These are phyloP conservation scores for Lates japonicus DNA, from an alignment of 2,797 vertebrate species.

Conservation along the genomic window DNA sequence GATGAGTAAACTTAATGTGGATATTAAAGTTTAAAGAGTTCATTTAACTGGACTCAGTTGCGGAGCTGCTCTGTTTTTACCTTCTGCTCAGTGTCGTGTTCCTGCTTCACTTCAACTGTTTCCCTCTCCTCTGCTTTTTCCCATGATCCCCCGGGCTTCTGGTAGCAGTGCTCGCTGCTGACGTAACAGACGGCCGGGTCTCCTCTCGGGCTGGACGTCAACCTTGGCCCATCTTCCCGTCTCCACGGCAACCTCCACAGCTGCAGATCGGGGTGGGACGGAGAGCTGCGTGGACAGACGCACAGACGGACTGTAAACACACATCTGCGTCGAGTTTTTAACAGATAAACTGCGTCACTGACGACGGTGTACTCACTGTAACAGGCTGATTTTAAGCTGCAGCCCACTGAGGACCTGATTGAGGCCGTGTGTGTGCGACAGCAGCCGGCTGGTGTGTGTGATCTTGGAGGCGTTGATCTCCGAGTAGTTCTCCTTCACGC, in stretches of 20 bases:
- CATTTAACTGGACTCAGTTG: not conserved
- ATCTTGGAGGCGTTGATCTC: constrained; percentile 95
- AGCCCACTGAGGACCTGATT: constrained; percentile 93
- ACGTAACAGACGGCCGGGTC: constrained; percentile 89
- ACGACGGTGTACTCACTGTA: constrained; percentile 87
- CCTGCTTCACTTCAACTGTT: constrained; percentile 36
- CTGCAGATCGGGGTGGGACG: constrained; percentile 93
- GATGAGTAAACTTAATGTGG: too few relatives aligned
- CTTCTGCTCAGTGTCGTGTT: constrained; percentile 37
- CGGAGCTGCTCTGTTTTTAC: constrained; percentile 5
- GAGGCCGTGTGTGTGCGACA: constrained; percentile 92
- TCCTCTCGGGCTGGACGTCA: constrained; percentile 29
- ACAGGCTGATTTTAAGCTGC: constrained; percentile 95
- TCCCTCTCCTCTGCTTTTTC: constrained; percentile 56
- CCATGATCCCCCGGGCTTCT: constrained; percentile 90
- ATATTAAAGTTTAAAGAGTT: too few relatives aligned
- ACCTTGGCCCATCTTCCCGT: constrained; percentile 81
- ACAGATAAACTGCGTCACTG: accelerated
- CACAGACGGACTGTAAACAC: not conserved
- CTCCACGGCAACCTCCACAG: constrained; percentile 96
- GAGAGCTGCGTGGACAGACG: constrained; percentile 83
- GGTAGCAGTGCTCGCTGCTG: constrained; percentile 98
- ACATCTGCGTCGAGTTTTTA: accelerated
- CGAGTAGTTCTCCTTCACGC: constrained; percentile 95
- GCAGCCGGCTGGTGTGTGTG: constrained; percentile 91